Conservation (phyloP, 2,888 invertebrate species). For the Antheraea yamamai region DNA sequence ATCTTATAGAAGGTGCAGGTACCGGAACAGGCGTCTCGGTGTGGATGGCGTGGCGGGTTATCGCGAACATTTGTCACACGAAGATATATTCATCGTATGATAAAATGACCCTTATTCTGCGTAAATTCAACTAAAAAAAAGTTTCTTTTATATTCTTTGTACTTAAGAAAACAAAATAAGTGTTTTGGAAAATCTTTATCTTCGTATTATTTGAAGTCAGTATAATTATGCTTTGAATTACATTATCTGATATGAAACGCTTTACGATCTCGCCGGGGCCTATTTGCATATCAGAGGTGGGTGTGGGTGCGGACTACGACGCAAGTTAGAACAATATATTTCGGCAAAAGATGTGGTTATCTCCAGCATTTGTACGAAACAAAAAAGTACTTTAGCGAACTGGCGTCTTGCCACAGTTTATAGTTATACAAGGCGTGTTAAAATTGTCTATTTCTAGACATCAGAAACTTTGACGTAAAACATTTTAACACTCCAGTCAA, state of each 20-base stretch:
- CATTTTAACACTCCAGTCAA: not conserved
- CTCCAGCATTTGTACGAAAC: conserved; percentile 63
- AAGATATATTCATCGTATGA: conserved; percentile 47
- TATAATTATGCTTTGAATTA: conserved; percentile 64
- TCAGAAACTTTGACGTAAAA: conserved; percentile 1
- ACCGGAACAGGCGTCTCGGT: conserved; percentile 39
- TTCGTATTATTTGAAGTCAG: conserved; percentile 38
- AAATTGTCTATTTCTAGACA: not conserved
- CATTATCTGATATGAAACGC: conserved; percentile 72
- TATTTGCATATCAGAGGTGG: conserved; percentile 75
- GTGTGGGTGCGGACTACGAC: conserved; percentile 56
- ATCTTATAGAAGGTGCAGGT: conserved; percentile 59
- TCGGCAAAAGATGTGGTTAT: conserved; percentile 65
- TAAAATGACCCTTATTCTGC: conserved; percentile 42
- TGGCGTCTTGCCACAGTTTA: conserved; percentile 53
- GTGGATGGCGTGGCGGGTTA: conserved; percentile 49
- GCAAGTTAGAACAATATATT: conserved; percentile 69
- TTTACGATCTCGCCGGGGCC: conserved; percentile 71
- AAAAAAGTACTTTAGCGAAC: conserved; percentile 52
- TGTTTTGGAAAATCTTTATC: conserved; percentile 39
- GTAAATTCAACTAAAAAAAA: conserved; percentile 27
- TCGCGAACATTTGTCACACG: conserved; percentile 55
- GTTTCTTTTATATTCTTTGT: conserved; percentile 27
- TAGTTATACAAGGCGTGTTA: conserved; percentile 18
- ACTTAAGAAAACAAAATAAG: conserved; percentile 25